Evolutionary conservation across 1,140 invertebrate genomes (phyloP).

Genomic region (Parasteatoda tepidariorum): DNA sequence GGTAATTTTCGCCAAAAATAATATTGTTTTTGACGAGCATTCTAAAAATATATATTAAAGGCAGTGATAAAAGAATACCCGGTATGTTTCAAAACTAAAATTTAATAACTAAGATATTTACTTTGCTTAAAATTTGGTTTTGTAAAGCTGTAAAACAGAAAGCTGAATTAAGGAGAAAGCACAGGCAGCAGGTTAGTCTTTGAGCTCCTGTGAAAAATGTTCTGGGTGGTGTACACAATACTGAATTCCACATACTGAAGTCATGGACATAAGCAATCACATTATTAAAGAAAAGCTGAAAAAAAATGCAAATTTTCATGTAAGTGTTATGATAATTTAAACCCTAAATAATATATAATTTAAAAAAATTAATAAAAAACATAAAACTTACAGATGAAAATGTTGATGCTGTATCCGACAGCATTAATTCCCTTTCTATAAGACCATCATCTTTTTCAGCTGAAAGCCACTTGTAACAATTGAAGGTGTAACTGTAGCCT

Average conservation of each 20-base stretch:
- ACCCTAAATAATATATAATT: neutral
- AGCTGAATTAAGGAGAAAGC: conserved; percentile 22
- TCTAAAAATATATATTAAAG: too few relatives aligned
- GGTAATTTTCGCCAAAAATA: too few relatives aligned
- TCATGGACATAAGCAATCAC: conserved; percentile 40
- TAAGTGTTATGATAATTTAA: neutral
- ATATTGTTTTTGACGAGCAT: too few relatives aligned
- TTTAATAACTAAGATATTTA: too few relatives aligned
- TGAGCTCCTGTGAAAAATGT: conserved; percentile 36
- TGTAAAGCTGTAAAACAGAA: neutral
- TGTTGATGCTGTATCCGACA: neutral
- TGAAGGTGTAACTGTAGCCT: conserved; percentile 28
- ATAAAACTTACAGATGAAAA: conserved; percentile 8
- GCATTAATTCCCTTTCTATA: conserved; percentile 43
- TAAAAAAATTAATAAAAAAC: neutral
- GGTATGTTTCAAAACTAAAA: too few relatives aligned
- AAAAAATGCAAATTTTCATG: neutral
- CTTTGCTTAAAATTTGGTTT: neutral
- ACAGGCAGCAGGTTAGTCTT: conserved; percentile 39
- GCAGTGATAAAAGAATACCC: too few relatives aligned
- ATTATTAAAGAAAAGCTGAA: conserved; percentile 26
- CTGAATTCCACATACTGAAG: conserved; percentile 42
- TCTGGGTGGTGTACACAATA: conserved; percentile 4
- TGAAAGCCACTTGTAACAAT: conserved; percentile 49
- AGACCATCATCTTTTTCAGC: conserved; percentile 56